Evolutionary conservation across 1,140 invertebrate species (phyloP).

Genomic region (Cydia amplana): DNA sequence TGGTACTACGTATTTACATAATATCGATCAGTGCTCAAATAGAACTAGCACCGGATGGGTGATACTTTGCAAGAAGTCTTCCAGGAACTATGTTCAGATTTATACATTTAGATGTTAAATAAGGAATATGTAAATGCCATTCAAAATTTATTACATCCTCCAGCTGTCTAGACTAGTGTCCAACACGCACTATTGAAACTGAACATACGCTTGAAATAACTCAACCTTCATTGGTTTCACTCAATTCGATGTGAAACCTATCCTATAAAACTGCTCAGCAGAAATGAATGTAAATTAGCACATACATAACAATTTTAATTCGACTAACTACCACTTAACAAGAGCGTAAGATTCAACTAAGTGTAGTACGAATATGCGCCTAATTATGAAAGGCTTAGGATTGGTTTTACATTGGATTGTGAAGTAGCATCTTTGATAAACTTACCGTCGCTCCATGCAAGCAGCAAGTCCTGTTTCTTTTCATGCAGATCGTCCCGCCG

Average conservation of each 20-base stretch:
- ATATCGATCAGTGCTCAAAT: not conserved
- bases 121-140: too few species aligned
- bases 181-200: too few species aligned
- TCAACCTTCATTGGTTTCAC: not conserved
- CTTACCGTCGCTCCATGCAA: conserved; percentile 75
- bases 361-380: not conserved
- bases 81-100: not conserved
- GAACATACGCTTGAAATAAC: not conserved
- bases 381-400: not conserved
- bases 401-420: not conserved
- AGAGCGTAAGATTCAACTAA: not conserved
- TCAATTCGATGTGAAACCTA: conserved; percentile 10
- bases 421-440: conserved; percentile 33
- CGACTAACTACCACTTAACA: not conserved
- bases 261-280: conserved; percentile 29
- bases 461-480: conserved; percentile 70
- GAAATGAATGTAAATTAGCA: conserved; percentile 24
- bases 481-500: conserved; percentile 65
- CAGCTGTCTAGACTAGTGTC: not conserved
- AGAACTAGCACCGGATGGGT: not conserved
- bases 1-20: not conserved
- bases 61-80: not conserved
- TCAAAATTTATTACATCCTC: not conserved
- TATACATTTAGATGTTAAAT: not conserved
- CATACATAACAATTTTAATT: conserved; percentile 27